A percentile compares a stretch with the other conserved stretches of the same genome.
Conservation (phyloP, 2,888 invertebrate genomes). For the Chesias legatella region DNA sequence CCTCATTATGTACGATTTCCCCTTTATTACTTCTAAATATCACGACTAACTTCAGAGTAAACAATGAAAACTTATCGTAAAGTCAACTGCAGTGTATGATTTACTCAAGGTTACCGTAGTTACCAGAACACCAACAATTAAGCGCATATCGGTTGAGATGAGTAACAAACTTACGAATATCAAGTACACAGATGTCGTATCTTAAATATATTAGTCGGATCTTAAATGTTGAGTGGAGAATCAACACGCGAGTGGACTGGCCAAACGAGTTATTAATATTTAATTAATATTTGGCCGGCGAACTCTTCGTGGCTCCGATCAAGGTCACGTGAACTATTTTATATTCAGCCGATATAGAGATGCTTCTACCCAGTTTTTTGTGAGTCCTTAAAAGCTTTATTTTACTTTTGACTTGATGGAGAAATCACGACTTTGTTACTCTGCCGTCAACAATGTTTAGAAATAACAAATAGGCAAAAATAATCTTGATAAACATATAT, state of each 20-base stretch:
- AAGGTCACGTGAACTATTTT: slow-evolving; percentile 55
- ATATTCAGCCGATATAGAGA: slow-evolving; percentile 38
- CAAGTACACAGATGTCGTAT: slow-evolving; percentile 21
- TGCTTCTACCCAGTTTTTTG: slow-evolving; percentile 36
- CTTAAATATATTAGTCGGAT: slow-evolving; percentile 19
- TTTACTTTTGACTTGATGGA: too few relatives aligned
- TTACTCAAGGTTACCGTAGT: slow-evolving; percentile 13
- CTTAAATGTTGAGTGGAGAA: slow-evolving; percentile 44
- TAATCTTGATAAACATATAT: too few relatives aligned
- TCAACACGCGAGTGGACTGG: slow-evolving; percentile 57
- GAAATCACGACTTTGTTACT: too few relatives aligned
- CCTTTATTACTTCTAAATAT: slow-evolving; percentile 10
- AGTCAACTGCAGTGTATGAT: slow-evolving; percentile 3
- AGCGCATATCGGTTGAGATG: slow-evolving; percentile 14
- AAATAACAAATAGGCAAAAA: too few relatives aligned
- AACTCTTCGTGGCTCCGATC: slow-evolving; percentile 57
- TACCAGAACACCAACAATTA: slow-evolving; percentile 14
- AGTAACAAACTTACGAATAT: slow-evolving; percentile 9
- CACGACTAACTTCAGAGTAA: slow-evolving; percentile 2
- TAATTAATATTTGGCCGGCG: slow-evolving; percentile 71
- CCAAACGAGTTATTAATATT: slow-evolving; percentile 73
- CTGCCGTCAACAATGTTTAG: too few relatives aligned
- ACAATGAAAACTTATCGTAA: slow-evolving; percentile 6
- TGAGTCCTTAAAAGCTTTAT: slow-evolving; percentile 19
- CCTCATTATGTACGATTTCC: not conserved